A percentile compares a stretch with the other conserved stretches of the same genome.
These are phyloP conservation scores for Mirounga angustirostris DNA, from an alignment of 2,113 vertebrate genomes.

Conservation along the genomic window DNA sequence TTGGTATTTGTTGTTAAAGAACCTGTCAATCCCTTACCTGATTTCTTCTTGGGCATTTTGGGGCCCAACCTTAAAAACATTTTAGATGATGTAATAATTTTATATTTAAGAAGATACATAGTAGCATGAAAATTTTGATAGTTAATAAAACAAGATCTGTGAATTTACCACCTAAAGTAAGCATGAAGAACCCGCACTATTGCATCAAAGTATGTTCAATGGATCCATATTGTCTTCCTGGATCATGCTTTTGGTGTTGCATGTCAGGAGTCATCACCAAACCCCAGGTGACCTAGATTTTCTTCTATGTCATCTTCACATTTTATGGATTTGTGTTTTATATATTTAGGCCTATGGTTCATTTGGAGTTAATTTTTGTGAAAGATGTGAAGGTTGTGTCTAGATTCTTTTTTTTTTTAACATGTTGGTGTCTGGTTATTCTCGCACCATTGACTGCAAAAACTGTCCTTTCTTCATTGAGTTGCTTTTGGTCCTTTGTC, in stretches of 20 bases:
- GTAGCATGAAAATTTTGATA: not conserved
- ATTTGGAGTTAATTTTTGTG: not conserved
- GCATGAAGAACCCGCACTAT: not conserved
- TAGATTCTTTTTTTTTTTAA: not conserved
- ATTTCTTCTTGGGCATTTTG: slow-evolving; percentile 32
- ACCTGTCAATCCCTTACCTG: not conserved
- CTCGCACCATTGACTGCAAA: not conserved
- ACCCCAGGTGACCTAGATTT: not conserved
- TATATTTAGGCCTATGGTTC: not conserved
- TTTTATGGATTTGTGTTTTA: slow-evolving; percentile 11
- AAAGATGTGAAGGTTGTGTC: not conserved
- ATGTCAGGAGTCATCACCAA: not conserved
- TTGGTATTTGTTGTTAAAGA: not conserved
- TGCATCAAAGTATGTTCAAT: not conserved
- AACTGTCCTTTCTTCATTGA: not conserved
- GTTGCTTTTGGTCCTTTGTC: not conserved
- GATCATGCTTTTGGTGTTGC: not conserved
- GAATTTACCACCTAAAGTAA: not conserved
- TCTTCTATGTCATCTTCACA: not conserved
- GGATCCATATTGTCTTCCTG: not conserved
- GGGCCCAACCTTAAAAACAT: not conserved
- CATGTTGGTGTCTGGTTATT: not conserved
- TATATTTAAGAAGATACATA: not conserved
- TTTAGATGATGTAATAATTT: not conserved
- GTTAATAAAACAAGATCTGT: not conserved